A percentile compares a stretch with the other conserved stretches of the same genome.
Evolutionary conservation across 2,888 invertebrate genomes (phyloP).

Genomic region (Rambutsinella grinnellia): DNA sequence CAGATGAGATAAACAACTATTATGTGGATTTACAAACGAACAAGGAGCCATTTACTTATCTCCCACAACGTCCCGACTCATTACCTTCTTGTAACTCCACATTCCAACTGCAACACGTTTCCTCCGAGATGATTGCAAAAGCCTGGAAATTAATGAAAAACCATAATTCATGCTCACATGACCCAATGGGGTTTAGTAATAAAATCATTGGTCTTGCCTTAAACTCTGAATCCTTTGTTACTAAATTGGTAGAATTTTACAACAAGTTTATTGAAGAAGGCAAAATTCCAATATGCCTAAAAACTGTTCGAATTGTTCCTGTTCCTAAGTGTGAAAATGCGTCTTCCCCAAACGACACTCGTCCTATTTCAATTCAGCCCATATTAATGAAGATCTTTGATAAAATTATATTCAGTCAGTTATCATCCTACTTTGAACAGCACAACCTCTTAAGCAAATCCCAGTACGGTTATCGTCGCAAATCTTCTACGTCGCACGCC

Average conservation of each 20-base stretch:
- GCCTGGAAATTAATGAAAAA: not conserved
- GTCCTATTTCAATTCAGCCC: slow-evolving; percentile 42
- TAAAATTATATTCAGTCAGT: slow-evolving; percentile 24
- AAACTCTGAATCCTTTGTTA: not conserved
- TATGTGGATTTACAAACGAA: not conserved
- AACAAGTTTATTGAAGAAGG: not conserved
- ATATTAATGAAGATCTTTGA: slow-evolving; percentile 22
- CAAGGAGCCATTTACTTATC: not conserved
- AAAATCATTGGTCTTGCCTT: not conserved
- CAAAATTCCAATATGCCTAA: slow-evolving; percentile 13
- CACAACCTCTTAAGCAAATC: slow-evolving; percentile 17
- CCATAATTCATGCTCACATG: not conserved
- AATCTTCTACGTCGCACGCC: slow-evolving; percentile 20
- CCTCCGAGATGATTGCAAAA: not conserved
- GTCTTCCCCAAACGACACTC: slow-evolving; percentile 8
- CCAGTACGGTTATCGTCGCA: slow-evolving; percentile 39
- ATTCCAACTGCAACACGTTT: not conserved
- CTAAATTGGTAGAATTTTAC: not conserved
- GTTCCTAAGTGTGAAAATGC: slow-evolving; percentile 23
- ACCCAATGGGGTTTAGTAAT: not conserved
- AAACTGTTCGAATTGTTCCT: slow-evolving; percentile 13
- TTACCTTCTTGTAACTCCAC: not conserved
- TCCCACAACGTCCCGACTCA: not conserved
- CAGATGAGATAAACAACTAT: not conserved
- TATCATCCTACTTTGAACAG: slow-evolving; percentile 17